These are phyloP conservation scores for Acanthosepion lycidas DNA, from an alignment of 2,888 invertebrate genomes.

Conservation along the genomic window DNA sequence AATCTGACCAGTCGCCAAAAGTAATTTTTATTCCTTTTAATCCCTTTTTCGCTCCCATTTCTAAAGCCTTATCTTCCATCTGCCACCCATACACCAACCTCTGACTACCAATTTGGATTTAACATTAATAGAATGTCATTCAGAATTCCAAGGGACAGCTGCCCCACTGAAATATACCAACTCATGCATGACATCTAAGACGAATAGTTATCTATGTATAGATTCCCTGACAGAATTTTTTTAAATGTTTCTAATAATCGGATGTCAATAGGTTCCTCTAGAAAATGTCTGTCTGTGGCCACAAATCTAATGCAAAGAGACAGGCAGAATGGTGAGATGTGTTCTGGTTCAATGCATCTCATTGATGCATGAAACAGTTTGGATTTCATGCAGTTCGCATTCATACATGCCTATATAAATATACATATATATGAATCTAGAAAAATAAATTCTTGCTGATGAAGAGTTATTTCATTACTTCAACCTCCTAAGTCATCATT, in stretches of 20 bases:
- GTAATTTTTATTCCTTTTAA: no score
- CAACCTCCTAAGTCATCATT: background rate
- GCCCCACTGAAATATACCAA: background rate
- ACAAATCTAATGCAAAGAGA: background rate
- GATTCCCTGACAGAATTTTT: background rate
- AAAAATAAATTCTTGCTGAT: no score
- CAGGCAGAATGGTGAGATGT: background rate
- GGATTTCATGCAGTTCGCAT: background rate
- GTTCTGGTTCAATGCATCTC: background rate
- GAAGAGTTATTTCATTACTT: background rate
- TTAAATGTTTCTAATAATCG: background rate
- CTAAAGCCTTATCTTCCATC: background rate
- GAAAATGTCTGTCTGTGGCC: background rate
- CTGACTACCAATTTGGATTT: slow-evolving; percentile 1
- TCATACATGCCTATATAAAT: background rate
- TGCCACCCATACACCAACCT: background rate
- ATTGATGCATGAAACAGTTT: background rate
- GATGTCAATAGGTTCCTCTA: background rate
- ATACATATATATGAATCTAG: no score
- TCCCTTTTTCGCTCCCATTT: no score
- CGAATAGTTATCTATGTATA: background rate
- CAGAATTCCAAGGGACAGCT: background rate
- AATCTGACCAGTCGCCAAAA: no score
- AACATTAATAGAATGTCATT: slow-evolving; percentile 1
- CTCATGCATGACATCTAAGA: background rate